These are phyloP conservation scores for Phainopepla nitens DNA, from an alignment of 2,113 vertebrate genomes.

Conservation along the genomic window DNA sequence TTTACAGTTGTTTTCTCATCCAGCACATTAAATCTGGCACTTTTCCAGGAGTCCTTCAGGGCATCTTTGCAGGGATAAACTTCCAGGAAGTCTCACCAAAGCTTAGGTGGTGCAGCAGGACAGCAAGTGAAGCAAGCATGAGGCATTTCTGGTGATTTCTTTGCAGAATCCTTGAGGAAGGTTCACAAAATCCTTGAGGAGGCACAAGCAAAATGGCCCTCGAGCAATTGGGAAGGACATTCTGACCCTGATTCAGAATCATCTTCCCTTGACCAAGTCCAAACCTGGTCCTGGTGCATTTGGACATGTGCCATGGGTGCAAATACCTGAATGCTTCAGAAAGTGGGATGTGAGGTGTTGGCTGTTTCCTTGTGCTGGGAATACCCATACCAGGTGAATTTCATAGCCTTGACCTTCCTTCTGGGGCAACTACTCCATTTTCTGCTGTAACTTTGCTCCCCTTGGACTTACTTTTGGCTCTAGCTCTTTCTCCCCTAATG, in stretches of 20 bases:
- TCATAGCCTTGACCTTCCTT: background rate
- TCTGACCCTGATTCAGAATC: background rate
- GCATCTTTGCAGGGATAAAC: background rate
- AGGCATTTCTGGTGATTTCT: background rate
- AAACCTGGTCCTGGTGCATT: background rate
- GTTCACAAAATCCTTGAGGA: background rate
- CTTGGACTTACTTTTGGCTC: background rate
- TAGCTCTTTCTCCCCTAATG: background rate
- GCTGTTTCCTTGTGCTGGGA: background rate
- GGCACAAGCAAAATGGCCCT: too few relatives aligned
- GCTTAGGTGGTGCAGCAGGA: background rate
- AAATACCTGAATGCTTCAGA: background rate
- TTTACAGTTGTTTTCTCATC: background rate
- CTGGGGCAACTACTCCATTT: background rate
- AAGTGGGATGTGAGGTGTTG: background rate
- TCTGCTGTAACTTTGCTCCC: background rate
- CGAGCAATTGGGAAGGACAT: accelerated
- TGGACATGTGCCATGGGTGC: background rate
- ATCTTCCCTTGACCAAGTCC: too few relatives aligned
- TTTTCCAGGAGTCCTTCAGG: background rate
- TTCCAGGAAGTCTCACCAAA: background rate
- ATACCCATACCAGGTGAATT: background rate
- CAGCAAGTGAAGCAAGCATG: background rate
- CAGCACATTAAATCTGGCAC: background rate
- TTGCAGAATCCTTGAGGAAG: background rate